Evolutionary conservation across 2,888 invertebrate genomes (phyloP).

Genomic region (Oscheius sp.): DNA sequence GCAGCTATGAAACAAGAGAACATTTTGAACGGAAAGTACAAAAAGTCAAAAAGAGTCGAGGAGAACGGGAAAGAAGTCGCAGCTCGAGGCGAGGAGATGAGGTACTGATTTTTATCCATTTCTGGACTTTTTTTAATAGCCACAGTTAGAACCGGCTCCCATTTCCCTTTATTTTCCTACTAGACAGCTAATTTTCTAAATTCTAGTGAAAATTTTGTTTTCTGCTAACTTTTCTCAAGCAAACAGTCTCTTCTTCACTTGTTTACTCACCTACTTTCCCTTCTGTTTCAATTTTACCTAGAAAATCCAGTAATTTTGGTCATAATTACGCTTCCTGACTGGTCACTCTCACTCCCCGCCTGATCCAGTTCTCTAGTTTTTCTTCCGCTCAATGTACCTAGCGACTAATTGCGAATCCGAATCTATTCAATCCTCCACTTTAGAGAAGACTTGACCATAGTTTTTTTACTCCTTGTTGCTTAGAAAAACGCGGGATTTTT

Average conservation of each 20-base stretch:
- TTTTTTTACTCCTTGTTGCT: too few relatives aligned
- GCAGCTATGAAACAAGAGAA: conserved; percentile 71
- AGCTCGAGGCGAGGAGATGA: conserved; percentile 53
- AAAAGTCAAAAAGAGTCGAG: conserved; percentile 66
- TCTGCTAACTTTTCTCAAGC: neutral
- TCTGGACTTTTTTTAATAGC: neutral
- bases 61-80: conserved; percentile 65
- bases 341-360: too few relatives aligned
- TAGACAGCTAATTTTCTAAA: neutral
- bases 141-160: neutral
- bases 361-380: too few relatives aligned
- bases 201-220: neutral
- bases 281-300: neutral
- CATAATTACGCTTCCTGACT: too few relatives aligned
- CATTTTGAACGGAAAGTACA: conserved; percentile 72
- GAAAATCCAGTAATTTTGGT: too few relatives aligned
- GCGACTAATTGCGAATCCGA: too few relatives aligned
- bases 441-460: too few relatives aligned
- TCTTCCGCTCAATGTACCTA: too few relatives aligned
- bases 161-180: neutral
- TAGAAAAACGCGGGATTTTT: too few relatives aligned
- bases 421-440: too few relatives aligned
- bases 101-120: too few relatives aligned
- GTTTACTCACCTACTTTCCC: neutral
- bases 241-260: neutral